A percentile compares a stretch with the other conserved stretches of the same genome.
phyloP scores from a whole-genome alignment of 2,888 invertebrate species.

The Entomobrya proxima region DNA sequence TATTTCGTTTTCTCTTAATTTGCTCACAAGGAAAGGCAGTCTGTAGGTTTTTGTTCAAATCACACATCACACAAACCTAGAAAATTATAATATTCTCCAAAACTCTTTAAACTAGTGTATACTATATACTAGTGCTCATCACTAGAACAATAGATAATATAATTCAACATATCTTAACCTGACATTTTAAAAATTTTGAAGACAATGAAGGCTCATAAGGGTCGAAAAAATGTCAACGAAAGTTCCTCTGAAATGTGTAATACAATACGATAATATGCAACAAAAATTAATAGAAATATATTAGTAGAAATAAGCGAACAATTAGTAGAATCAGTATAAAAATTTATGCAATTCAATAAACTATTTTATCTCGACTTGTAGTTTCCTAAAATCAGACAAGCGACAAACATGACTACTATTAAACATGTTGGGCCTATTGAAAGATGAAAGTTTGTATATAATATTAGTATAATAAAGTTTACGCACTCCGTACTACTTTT shows the following conservation, averaged over 20 bases:
- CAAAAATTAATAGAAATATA: neutral
- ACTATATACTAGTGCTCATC: conserved; percentile 10
- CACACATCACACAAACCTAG: neutral
- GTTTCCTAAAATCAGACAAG: conserved; percentile 12
- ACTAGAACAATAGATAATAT: conserved; percentile 14
- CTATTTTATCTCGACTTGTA: conserved; percentile 59
- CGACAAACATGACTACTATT: no score
- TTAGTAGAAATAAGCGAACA: neutral
- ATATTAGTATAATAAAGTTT: neutral
- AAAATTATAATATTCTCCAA: neutral
- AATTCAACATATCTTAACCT: conserved; percentile 57
- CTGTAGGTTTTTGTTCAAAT: conserved; percentile 3
- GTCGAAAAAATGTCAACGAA: conserved; percentile 73
- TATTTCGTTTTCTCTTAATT: conserved; percentile 5
- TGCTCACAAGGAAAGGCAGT: neutral
- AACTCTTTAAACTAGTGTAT: neutral
- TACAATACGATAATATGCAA: conserved; percentile 48
- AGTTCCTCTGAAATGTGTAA: conserved; percentile 75
- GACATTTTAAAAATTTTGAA: conserved; percentile 59
- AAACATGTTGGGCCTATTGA: neutral
- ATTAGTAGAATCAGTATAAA: neutral
- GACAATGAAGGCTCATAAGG: conserved; percentile 63
- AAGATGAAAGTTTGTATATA: neutral
- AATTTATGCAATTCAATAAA: neutral
- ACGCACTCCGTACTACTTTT: neutral